Evolutionary conservation across 1,140 invertebrate genomes (phyloP).

Genomic region (Chironomus striatipennis): DNA sequence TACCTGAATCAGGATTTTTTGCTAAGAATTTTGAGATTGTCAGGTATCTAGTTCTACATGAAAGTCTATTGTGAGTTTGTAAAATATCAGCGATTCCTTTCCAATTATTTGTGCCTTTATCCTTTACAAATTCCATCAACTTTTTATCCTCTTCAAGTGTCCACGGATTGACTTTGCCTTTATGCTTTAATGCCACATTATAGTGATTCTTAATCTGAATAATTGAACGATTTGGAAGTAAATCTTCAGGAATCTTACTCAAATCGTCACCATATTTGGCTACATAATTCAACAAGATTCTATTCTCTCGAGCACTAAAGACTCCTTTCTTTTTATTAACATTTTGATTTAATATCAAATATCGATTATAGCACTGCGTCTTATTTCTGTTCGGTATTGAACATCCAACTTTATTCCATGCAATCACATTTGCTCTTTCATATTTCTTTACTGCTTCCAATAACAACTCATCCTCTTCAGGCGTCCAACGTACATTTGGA

Average conservation of each 20-base stretch:
- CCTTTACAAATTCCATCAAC: slow-evolving; percentile 38
- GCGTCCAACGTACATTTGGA: slow-evolving; percentile 44
- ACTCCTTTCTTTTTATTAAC: slow-evolving; percentile 45
- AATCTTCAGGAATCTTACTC: slow-evolving; percentile 40
- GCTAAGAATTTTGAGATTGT: slow-evolving; percentile 38
- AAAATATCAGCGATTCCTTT: slow-evolving; percentile 39
- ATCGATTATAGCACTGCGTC: slow-evolving; percentile 53
- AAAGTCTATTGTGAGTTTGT: slow-evolving; percentile 41
- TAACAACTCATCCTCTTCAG: slow-evolving; percentile 50
- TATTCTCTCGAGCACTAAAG: slow-evolving; percentile 53
- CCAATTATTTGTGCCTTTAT: slow-evolving; percentile 40
- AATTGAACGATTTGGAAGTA: slow-evolving; percentile 45
- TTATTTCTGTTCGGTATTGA: slow-evolving; percentile 51
- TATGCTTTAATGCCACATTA: slow-evolving; percentile 38
- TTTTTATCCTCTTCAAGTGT: slow-evolving; percentile 40
- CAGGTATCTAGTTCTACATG: slow-evolving; percentile 42
- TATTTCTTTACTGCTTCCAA: slow-evolving; percentile 45
- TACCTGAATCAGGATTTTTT: slow-evolving; percentile 33
- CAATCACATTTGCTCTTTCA: slow-evolving; percentile 50
- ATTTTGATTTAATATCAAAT: slow-evolving; percentile 42
- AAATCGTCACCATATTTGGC: slow-evolving; percentile 53
- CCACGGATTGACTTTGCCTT: slow-evolving; percentile 40
- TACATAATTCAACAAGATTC: slow-evolving; percentile 48
- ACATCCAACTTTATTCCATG: slow-evolving; percentile 52
- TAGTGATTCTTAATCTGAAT: slow-evolving; percentile 47